Evolutionary conservation across 2,797 vertebrate genomes (phyloP).

Genomic region (Oreochromis grahami): DNA sequence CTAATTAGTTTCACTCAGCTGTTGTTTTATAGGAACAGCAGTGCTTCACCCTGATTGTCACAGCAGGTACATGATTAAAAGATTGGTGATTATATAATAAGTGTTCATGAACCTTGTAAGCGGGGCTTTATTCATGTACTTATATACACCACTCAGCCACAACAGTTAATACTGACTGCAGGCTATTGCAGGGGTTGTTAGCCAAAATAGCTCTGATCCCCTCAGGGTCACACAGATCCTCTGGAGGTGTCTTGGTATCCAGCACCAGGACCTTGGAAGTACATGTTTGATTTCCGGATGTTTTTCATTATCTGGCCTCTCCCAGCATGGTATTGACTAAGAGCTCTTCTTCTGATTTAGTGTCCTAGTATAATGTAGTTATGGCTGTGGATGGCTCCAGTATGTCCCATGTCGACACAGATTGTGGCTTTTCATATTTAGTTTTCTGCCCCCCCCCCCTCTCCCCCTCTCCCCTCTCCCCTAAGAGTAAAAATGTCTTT

Average conservation of each 20-base stretch:
- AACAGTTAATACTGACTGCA: not conserved
- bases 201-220: not conserved
- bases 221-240: not conserved
- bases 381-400: not conserved
- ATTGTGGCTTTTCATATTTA: not conserved
- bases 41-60: not conserved
- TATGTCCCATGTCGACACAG: not conserved
- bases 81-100: not conserved
- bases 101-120: not conserved
- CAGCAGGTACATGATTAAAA: slow-evolving; percentile 2
- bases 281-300: not conserved
- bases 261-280: not conserved
- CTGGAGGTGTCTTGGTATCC: not conserved
- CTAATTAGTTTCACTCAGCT: not conserved
- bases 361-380: not conserved
- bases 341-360: not conserved
- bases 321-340: not conserved
- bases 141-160: not conserved
- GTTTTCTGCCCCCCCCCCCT: not conserved
- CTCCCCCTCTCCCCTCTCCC: not conserved
- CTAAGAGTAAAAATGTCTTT: not conserved
- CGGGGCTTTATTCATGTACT: not conserved
- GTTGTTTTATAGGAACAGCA: not conserved
- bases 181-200: too few species aligned
- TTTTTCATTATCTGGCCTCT: not conserved